Percentiles rank a stretch among this genome's conserved stretches.
phyloP scores from a whole-genome alignment of 2,888 invertebrate genomes.

The Thecophora atra region DNA sequence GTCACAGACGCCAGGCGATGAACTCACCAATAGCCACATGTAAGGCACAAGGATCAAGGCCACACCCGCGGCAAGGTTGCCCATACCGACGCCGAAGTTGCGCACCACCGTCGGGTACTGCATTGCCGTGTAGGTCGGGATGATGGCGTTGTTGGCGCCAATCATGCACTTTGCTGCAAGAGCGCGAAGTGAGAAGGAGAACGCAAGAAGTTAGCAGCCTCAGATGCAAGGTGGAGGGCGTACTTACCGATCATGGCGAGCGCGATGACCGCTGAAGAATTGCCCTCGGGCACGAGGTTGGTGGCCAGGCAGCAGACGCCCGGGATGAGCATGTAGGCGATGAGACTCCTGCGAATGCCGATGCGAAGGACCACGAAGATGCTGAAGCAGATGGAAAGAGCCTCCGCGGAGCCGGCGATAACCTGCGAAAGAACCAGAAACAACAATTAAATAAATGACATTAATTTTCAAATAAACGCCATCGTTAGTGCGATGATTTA shows the following conservation, averaged over 20 bases:
- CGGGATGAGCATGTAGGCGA: conserved; percentile 74
- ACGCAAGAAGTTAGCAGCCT: not conserved
- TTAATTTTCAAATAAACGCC: too few species aligned
- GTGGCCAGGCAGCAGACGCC: conserved; percentile 75
- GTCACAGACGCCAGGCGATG: too few species aligned
- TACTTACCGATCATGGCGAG: conserved; percentile 75
- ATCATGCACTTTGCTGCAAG: conserved; percentile 75
- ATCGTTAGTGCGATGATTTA: too few species aligned
- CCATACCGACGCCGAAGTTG: conserved; percentile 77
- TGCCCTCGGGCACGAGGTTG: conserved; percentile 68
- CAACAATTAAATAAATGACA: too few species aligned
- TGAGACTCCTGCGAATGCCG: conserved; percentile 76
- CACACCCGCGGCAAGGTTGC: conserved; percentile 80
- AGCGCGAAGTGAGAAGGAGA: not conserved
- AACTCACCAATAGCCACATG: conserved; percentile 80
- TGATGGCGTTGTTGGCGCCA: conserved; percentile 79
- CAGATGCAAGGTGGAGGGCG: not conserved
- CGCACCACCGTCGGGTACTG: conserved; percentile 77
- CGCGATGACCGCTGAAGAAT: conserved; percentile 72
- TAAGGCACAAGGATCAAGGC: conserved; percentile 81
- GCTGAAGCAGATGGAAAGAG: conserved; percentile 77
- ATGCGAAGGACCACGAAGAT: conserved; percentile 77
- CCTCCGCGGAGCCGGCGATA: conserved; percentile 76
- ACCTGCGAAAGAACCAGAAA: conserved; percentile 57
- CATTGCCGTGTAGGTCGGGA: conserved; percentile 79